Percentiles rank a stretch among this genome's conserved stretches.
Conservation (phyloP, 2,797 vertebrate species). For the Clarias pachynema region DNA sequence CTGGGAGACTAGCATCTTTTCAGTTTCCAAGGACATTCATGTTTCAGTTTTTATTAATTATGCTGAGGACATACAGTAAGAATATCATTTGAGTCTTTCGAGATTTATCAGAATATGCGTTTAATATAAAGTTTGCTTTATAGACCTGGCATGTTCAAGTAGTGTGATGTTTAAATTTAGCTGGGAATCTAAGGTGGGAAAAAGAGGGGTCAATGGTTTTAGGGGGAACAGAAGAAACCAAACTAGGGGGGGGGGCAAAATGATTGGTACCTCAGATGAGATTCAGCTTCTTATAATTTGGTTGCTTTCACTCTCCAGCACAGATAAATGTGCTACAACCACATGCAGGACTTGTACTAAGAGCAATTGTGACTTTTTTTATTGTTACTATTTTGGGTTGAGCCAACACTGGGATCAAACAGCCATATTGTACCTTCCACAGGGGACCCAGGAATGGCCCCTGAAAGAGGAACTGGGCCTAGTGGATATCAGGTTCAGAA, state of each 20-base stretch:
- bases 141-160: neutral
- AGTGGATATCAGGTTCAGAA: conserved; percentile 2
- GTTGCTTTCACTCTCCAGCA: neutral
- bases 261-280: neutral
- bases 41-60: neutral
- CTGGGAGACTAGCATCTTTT: neutral
- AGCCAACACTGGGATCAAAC: neutral
- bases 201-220: neutral
- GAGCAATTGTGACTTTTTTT: neutral
- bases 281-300: neutral
- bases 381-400: neutral
- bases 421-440: neutral
- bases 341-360: neutral
- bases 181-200: neutral
- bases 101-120: neutral
- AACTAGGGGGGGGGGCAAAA: neutral
- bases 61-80: neutral
- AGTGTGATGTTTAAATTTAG: neutral
- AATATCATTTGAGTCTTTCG: neutral
- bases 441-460: neutral
- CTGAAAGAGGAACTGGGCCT: too few species aligned
- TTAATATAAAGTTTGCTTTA: too few species aligned
- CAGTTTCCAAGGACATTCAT: neutral
- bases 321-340: neutral
- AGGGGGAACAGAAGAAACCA: neutral